phyloP scores from a whole-genome alignment of 2,888 invertebrate genomes.

The Caenorhabditis sp. region DNA sequence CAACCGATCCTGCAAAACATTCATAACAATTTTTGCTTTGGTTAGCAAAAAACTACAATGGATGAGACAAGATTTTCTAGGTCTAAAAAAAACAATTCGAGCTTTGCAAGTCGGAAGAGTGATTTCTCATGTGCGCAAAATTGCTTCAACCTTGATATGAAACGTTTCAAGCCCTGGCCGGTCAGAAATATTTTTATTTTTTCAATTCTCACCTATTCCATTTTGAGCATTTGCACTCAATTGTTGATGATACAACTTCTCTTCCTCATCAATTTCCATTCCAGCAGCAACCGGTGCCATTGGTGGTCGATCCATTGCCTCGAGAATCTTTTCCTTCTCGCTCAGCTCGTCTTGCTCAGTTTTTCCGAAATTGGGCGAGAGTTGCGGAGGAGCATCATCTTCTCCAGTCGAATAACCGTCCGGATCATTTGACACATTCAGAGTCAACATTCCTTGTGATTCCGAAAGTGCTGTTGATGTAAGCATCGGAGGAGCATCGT shows the following conservation, averaged over 20 bases:
- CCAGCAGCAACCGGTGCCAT: slow-evolving; percentile 20
- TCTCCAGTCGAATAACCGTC: slow-evolving; percentile 26
- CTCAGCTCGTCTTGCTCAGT: slow-evolving; percentile 13
- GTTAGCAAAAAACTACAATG: too few species aligned
- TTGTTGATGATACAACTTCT: slow-evolving; percentile 8
- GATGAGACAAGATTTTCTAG: too few species aligned
- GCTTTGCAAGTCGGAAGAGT: too few species aligned
- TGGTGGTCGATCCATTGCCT: slow-evolving; percentile 25
- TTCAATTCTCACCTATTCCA: background rate
- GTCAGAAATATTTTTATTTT: background rate
- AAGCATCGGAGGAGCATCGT: slow-evolving; percentile 27
- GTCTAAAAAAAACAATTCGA: too few species aligned
- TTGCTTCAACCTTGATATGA: too few species aligned
- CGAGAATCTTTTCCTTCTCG: slow-evolving; percentile 17
- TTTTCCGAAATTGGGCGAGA: slow-evolving; percentile 33
- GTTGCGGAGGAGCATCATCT: slow-evolving; percentile 46
- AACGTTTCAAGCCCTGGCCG: too few species aligned
- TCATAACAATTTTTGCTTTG: background rate
- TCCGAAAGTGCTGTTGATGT: background rate
- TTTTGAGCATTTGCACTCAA: slow-evolving; percentile 1
- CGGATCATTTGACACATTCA: background rate
- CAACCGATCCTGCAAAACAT: background rate
- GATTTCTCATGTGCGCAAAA: too few species aligned
- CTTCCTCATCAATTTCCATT: slow-evolving; percentile 2
- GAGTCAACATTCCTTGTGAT: background rate